phyloP scores from a whole-genome alignment of 1,140 invertebrate species.

The Frieseomelitta varia region DNA sequence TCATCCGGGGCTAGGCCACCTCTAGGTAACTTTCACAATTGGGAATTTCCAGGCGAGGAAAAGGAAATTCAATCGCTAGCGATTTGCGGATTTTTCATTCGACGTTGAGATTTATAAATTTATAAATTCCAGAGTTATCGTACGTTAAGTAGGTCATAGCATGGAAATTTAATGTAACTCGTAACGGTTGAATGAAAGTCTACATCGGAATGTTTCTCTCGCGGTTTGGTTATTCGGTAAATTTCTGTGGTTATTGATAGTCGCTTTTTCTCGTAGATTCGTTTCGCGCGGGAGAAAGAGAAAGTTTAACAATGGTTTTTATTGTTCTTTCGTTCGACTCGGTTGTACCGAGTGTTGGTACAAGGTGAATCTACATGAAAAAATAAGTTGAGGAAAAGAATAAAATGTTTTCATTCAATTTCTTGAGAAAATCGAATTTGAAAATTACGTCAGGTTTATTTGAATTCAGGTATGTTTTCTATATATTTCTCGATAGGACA shows the following conservation, averaged over 20 bases:
- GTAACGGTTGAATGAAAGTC: slow-evolving; percentile 1
- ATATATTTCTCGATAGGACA: too few species aligned
- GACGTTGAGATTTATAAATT: slow-evolving; percentile 40
- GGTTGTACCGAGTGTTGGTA: background rate
- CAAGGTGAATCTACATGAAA: too few species aligned
- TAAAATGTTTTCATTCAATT: too few species aligned
- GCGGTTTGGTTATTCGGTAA: background rate
- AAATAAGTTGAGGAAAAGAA: too few species aligned
- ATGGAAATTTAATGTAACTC: background rate
- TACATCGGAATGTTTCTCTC: background rate
- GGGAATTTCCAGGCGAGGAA: slow-evolving; percentile 47
- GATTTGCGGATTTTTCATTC: slow-evolving; percentile 52
- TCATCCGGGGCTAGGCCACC: too few species aligned
- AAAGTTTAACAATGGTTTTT: background rate
- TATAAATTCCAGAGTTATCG: slow-evolving; percentile 31
- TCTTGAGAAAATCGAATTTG: too few species aligned
- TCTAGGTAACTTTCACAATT: background rate
- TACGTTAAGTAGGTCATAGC: too few species aligned
- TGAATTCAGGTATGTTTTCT: too few species aligned
- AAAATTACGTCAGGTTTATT: too few species aligned
- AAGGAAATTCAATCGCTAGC: slow-evolving; percentile 31
- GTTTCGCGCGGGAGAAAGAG: background rate
- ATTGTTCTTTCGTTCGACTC: background rate
- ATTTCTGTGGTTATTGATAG: slow-evolving; percentile 2
- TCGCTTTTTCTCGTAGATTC: background rate